phyloP scores from a whole-genome alignment of 1,140 invertebrate species.

The Ylistrum balloti region DNA sequence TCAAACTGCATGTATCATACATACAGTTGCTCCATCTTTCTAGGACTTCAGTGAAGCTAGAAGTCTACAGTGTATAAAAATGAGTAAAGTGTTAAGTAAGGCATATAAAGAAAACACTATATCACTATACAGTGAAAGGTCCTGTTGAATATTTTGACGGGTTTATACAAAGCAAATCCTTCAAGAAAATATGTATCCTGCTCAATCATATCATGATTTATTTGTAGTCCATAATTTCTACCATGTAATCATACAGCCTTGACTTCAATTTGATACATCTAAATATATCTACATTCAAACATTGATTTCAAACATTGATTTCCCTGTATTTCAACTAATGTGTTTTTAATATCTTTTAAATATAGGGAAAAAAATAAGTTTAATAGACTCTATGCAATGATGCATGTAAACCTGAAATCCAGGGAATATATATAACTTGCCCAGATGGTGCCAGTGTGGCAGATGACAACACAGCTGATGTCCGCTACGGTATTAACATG shows the following conservation, averaged over 20 bases:
- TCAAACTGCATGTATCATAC: no score
- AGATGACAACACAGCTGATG: background rate
- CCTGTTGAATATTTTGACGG: no score
- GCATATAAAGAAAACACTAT: no score
- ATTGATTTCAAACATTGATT: no score
- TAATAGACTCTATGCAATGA: background rate
- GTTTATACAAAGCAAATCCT: no score
- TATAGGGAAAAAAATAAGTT: background rate
- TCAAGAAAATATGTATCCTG: no score
- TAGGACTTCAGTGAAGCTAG: no score
- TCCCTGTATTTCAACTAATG: background rate
- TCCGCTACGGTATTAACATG: background rate
- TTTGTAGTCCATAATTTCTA: background rate
- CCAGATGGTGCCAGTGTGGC: background rate
- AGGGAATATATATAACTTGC: background rate
- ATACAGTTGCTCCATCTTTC: no score
- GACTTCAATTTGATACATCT: background rate
- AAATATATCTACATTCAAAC: background rate
- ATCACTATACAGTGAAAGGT: no score
- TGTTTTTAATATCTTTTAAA: background rate
- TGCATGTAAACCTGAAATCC: background rate
- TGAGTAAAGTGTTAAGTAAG: no score
- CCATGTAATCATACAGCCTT: background rate
- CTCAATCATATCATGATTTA: background rate
- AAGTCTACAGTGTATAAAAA: no score